Percentiles rank a stretch among this genome's conserved stretches.
phyloP scores from a whole-genome alignment of 2,797 vertebrate species.

The Ceryle rudis region DNA sequence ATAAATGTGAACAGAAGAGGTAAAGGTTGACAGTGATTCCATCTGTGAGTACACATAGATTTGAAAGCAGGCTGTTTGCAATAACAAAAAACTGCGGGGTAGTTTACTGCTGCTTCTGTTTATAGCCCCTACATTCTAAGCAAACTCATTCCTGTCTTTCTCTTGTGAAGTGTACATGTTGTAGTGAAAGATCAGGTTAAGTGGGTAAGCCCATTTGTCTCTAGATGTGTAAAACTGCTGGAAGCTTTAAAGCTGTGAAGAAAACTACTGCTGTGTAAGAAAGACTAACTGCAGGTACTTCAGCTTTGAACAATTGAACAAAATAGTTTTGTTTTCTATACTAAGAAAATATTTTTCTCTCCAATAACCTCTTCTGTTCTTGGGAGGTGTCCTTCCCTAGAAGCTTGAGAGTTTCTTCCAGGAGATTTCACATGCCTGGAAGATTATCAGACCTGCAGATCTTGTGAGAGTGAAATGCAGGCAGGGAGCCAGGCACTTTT shows the following conservation, averaged over 20 bases:
- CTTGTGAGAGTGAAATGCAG: background rate
- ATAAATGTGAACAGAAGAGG: background rate
- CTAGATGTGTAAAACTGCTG: background rate
- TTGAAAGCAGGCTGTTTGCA: background rate
- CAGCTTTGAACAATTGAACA: background rate
- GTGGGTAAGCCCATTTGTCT: background rate
- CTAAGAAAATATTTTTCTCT: background rate
- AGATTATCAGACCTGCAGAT: background rate
- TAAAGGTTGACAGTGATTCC: background rate
- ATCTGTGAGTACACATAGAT: background rate
- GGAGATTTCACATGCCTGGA: background rate
- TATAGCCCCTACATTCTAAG: background rate
- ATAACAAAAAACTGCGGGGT: background rate
- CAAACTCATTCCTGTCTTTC: background rate
- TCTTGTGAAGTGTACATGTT: background rate
- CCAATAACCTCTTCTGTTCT: background rate
- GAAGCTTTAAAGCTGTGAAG: background rate
- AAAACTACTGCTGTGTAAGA: background rate
- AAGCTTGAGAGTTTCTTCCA: background rate
- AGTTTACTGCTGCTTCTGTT: background rate
- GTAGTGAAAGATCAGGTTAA: background rate
- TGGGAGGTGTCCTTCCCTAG: background rate
- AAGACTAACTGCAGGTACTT: background rate
- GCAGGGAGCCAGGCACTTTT: background rate
- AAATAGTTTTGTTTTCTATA: background rate